Evolutionary conservation across 1,140 invertebrate genomes (phyloP).

Genomic region (Psix sp.): DNA sequence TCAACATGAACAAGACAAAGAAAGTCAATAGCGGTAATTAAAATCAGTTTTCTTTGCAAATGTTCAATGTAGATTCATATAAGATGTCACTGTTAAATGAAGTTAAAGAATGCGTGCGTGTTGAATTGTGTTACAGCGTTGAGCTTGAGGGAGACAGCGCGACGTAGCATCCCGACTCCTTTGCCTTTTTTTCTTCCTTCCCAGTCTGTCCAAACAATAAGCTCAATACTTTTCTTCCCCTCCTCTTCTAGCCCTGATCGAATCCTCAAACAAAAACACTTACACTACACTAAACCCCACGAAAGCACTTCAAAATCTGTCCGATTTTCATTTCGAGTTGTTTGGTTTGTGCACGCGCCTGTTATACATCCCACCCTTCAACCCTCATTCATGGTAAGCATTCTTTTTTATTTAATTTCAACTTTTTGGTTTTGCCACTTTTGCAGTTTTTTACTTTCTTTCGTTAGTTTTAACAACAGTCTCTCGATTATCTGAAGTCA

Average conservation of each 20-base stretch:
- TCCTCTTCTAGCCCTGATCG: not conserved
- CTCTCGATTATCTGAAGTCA: too few species aligned
- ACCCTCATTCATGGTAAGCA: slow-evolving; percentile 77
- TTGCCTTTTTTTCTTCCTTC: slow-evolving; percentile 11
- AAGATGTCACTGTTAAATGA: slow-evolving; percentile 13
- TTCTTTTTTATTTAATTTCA: slow-evolving; percentile 76
- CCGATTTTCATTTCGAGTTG: slow-evolving; percentile 78
- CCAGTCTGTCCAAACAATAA: not conserved
- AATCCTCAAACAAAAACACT: slow-evolving; percentile 10
- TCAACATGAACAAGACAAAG: too few species aligned
- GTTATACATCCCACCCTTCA: slow-evolving; percentile 77
- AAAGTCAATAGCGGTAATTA: too few species aligned
- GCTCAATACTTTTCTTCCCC: slow-evolving; percentile 7
- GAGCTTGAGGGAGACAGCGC: slow-evolving; percentile 78
- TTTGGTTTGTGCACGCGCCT: slow-evolving; percentile 78
- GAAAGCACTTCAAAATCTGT: slow-evolving; percentile 71
- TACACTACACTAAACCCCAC: slow-evolving; percentile 63
- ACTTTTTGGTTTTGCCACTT: slow-evolving; percentile 55
- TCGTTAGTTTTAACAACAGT: too few species aligned
- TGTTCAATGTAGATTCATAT: slow-evolving; percentile 5
- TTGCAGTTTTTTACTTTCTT: slow-evolving; percentile 35
- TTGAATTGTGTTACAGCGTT: slow-evolving; percentile 78
- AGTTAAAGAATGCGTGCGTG: slow-evolving; percentile 71
- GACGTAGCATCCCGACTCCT: slow-evolving; percentile 73
- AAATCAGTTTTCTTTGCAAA: too few species aligned